Conservation (phyloP, 1,140 invertebrate genomes). For the Ephestia elutella region DNA sequence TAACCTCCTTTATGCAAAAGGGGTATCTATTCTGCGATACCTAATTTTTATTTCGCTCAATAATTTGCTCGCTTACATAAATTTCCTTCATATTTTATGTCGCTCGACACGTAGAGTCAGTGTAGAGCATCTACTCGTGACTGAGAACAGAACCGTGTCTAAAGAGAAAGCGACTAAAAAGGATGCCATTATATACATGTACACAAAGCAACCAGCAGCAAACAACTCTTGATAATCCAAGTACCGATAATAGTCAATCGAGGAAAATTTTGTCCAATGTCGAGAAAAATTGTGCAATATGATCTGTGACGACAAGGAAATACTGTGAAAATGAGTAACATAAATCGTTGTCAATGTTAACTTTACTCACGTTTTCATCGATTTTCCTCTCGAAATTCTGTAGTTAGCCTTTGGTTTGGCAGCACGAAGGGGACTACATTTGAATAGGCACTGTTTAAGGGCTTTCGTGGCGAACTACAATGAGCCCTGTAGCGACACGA, state of each 20-base stretch:
- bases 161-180: constrained; percentile 13
- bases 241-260: not conserved
- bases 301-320: constrained; percentile 20
- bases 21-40: too few relatives aligned
- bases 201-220: not conserved
- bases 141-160: not conserved
- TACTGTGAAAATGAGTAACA: constrained; percentile 20
- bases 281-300: constrained; percentile 50
- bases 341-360: constrained; percentile 4
- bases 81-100: not conserved
- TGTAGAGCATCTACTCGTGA: too few relatives aligned
- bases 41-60: too few relatives aligned
- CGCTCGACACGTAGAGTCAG: not conserved
- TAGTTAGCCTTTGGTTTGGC: constrained; percentile 43
- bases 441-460: constrained; percentile 64
- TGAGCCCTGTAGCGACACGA: constrained; percentile 63
- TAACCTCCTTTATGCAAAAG: too few relatives aligned
- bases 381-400: constrained; percentile 63
- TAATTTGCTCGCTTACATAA: too few relatives aligned
- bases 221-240: not conserved
- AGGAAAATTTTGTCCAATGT: constrained; percentile 8
- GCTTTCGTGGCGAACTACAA: constrained; percentile 70
- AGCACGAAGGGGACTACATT: constrained; percentile 67
- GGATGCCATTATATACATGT: not conserved
- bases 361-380: constrained; percentile 62